Base-by-base conservation (phyloP, 2,113 vertebrate genomes). In the Gorsachius goisagi region DNA sequence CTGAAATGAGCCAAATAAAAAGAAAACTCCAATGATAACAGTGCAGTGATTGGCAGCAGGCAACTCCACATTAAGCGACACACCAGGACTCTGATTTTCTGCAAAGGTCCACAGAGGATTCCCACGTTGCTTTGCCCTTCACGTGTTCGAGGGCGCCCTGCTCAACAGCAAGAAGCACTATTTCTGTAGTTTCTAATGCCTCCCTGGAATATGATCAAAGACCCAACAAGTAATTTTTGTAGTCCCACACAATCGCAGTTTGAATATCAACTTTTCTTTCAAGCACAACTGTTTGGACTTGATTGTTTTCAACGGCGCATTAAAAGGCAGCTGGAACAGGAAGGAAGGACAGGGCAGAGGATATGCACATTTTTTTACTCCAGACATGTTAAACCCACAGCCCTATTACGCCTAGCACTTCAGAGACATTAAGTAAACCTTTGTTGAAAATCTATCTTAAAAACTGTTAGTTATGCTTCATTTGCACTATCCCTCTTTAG, bases 401-500 rank as follows among this genome's bases (percentile, higher is more conserved):
- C n/a, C 33, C 60, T 84, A 92, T 88, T 95, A 88, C 21, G 35
- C 66, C 78, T 93, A 76, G 78, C 33, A 72, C 78, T 93, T 76
- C 89, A 74, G 84, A 93, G 89, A 89, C 50, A 80, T 89, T 90
- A 93, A 87, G 45, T 45, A 84, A 97, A 79, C 72, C 86, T 83
- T 76, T 90, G 64, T 11, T 53, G 45, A 78, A 92, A 33, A 92
- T 92, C 66, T 85, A 56, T 96, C 86, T 93, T 91, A 74, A 95
- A 93, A 94, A 33, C 58, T 71, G 63, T 44, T 73, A 76, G 66
- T 63, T 92, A 69, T 28, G 21, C 50, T 75, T 90, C 33, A 88
- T 82, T 77, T 89, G 55, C 71, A 59, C 50, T 87, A 53, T 8
- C 60, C 44, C 35, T 63, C 52, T 90, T 90, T 79, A 90, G 55